Evolutionary conservation across 2,113 vertebrate species (phyloP).

Genomic region (Bujurquina vittata): DNA sequence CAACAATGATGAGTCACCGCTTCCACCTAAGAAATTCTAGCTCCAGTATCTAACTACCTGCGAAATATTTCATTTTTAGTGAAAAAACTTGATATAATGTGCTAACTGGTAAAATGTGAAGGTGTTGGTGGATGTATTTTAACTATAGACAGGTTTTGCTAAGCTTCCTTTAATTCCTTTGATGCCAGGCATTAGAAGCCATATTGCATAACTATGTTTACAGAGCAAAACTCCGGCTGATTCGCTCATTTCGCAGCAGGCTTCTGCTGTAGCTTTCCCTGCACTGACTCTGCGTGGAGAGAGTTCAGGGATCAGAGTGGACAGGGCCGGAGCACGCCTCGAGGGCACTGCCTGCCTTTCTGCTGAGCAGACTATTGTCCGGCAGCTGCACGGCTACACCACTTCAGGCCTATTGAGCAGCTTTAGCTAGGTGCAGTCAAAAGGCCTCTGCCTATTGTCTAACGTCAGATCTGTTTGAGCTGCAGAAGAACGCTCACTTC

Average conservation of each 20-base stretch:
- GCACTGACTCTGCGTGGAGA: constrained; percentile 43
- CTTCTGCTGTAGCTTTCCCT: constrained; percentile 8
- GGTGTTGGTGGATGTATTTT: neutral
- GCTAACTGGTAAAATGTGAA: neutral
- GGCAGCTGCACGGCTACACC: constrained; percentile 60
- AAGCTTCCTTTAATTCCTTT: neutral
- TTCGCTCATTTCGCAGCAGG: constrained; percentile 22
- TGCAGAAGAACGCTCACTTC: constrained; percentile 64
- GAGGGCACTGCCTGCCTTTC: constrained; percentile 66
- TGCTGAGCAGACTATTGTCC: constrained; percentile 69
- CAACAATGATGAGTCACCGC: neutral
- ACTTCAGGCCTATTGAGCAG: constrained; percentile 65
- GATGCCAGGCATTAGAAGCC: neutral
- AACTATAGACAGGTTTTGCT: neutral
- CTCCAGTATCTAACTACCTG: neutral
- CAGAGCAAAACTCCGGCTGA: neutral
- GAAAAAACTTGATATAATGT: neutral
- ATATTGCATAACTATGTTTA: neutral
- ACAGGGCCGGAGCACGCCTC: constrained; percentile 40
- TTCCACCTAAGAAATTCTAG: neutral
- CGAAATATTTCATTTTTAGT: neutral
- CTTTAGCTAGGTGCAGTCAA: constrained; percentile 61
- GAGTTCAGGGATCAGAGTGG: constrained; percentile 61
- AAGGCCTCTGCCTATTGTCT: constrained; percentile 66
- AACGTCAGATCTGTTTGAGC: constrained; percentile 67